Evolutionary conservation across 2,888 invertebrate genomes (phyloP), one percentile per base, ranked within the genome.

Genomic region (Lysandra bellargus): DNA sequence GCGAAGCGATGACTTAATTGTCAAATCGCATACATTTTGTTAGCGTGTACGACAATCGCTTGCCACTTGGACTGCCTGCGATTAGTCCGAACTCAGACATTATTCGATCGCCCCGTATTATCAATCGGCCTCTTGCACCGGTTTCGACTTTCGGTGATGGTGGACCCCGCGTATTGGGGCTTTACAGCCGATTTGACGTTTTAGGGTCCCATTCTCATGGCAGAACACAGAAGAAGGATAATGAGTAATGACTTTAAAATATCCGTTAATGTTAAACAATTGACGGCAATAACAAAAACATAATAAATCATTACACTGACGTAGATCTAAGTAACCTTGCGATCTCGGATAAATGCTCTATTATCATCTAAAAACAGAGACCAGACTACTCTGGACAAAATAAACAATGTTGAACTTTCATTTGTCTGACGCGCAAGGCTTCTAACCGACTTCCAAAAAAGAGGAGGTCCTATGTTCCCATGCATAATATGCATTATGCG

Each of bases 271-370:
- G 9, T 61, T n/a, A 6, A 61, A n/a, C 23, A 7, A 23, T 5
- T 17, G 57, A 57, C 17, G 17, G 61, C 61, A 61, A 61, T n/a
- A 61, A 61, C 57, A 17, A 61, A 61, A 61, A 61, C 23, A 53
- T 53, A 75, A 75, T 75, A 53, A 75, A 75, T 75, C 75, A 75
- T 17, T 12, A 2, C 30, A 53, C 4, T 33, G 75, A 75, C 75
- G 75, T 49, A 75, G 30, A 7, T n/a, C 44, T 12, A 23, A 23
- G 4, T 44, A 80, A 80, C 80, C 81, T 79, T 40, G 72, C 78
- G 78, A 74, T 77, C 78, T 81, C 53, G 72, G 80, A 79, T 79
- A 75, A 53, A 53, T 78, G 78, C 40, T 64, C 60, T 33, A 81
- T 75, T 14, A 37, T 17, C 17, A 33, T 80, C 44, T 37, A 37